phyloP scores from a whole-genome alignment of 2,113 vertebrate genomes.

The Buteo buteo region DNA sequence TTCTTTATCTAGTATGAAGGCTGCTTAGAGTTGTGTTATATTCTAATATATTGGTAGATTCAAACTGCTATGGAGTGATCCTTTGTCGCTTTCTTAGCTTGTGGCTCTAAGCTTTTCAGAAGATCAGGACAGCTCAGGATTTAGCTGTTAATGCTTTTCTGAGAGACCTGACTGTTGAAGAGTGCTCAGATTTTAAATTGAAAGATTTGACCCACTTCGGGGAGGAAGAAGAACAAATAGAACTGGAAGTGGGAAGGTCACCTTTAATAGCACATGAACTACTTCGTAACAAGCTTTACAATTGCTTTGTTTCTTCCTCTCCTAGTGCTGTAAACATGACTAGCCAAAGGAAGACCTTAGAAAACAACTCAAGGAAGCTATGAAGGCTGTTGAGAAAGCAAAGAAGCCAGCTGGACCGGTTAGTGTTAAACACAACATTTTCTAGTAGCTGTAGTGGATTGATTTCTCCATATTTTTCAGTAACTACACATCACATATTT shows the following conservation, averaged over 20 bases:
- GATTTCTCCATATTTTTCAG: not conserved
- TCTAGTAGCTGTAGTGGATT: not conserved
- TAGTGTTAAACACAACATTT: conserved; percentile 50
- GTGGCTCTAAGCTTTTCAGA: not conserved
- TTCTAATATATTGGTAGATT: not conserved
- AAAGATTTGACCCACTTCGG: conserved; percentile 48
- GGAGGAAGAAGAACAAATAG: conserved; percentile 77
- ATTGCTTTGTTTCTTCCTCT: conserved; percentile 83
- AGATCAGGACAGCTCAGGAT: not conserved
- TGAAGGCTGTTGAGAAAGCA: conserved; percentile 80
- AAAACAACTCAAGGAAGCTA: conserved; percentile 85
- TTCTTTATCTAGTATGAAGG: not conserved
- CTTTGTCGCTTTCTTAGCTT: not conserved
- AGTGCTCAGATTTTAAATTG: conserved; percentile 64
- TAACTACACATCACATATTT: not conserved
- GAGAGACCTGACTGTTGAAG: not conserved
- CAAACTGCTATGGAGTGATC: not conserved
- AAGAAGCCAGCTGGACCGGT: conserved; percentile 78
- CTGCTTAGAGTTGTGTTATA: not conserved
- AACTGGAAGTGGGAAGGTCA: conserved; percentile 78
- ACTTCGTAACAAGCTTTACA: conserved; percentile 71
- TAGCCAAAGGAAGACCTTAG: conserved; percentile 78
- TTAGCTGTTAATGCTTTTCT: not conserved
- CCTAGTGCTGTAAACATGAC: conserved; percentile 75
- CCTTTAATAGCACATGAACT: conserved; percentile 65